These are phyloP conservation scores for Cordylochernes scorpioides DNA, from an alignment of 2,888 invertebrate genomes.

Conservation along the genomic window DNA sequence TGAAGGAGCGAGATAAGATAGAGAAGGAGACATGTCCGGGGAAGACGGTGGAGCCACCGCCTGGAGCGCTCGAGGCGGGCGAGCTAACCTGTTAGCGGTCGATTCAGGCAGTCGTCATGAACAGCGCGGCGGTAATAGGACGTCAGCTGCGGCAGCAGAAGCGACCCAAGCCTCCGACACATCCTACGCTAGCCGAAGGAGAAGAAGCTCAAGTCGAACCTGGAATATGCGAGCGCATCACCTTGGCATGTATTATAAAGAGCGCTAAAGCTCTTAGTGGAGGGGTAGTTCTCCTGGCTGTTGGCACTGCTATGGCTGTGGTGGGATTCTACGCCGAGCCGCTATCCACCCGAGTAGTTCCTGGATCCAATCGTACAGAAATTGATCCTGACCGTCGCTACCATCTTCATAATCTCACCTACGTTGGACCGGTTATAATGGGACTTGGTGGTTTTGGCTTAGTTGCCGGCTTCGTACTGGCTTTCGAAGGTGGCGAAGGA, in stretches of 20 bases:
- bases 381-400: slow-evolving; percentile 16
- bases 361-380: slow-evolving; percentile 15
- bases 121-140: slow-evolving; percentile 16
- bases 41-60: too few relatives aligned
- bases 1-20: too few relatives aligned
- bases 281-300: slow-evolving; percentile 54
- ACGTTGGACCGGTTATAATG: slow-evolving; percentile 92
- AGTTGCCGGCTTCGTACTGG: slow-evolving; percentile 90
- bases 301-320: slow-evolving; percentile 76
- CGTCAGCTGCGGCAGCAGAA: slow-evolving; percentile 16
- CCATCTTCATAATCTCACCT: slow-evolving; percentile 63
- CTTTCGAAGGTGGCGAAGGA: slow-evolving; percentile 79
- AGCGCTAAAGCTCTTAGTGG: slow-evolving; percentile 70
- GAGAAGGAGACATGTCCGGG: too few relatives aligned
- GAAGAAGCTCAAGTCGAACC: slow-evolving; percentile 57
- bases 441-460: slow-evolving; percentile 88
- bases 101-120: too few relatives aligned
- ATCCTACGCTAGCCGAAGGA: slow-evolving; percentile 9
- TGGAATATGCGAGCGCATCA: slow-evolving; percentile 71
- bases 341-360: slow-evolving; percentile 16
- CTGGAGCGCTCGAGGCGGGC: too few relatives aligned
- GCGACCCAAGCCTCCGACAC: slow-evolving; percentile 13
- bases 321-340: slow-evolving; percentile 32
- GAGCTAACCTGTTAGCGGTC: too few relatives aligned
- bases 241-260: too few relatives aligned